Conservation (phyloP, 1,140 invertebrate genomes). For the Drosophila kanapiae region DNA sequence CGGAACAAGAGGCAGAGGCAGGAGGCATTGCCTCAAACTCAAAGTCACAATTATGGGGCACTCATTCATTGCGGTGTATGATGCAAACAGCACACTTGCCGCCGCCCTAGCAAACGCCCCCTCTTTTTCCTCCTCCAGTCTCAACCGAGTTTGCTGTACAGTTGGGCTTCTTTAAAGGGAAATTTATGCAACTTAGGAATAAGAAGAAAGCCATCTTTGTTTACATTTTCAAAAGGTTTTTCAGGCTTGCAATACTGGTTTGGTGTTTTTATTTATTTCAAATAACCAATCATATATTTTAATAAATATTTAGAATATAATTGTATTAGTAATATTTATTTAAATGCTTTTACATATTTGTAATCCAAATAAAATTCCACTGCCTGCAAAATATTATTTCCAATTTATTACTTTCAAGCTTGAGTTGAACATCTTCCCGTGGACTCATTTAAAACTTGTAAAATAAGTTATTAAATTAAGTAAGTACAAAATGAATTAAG, state of each 20-base stretch:
- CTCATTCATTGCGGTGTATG: slow-evolving; percentile 81
- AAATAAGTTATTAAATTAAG: too few relatives aligned
- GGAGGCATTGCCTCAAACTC: slow-evolving; percentile 39
- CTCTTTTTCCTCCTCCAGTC: background rate
- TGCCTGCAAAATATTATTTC: background rate
- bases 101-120: slow-evolving; percentile 14
- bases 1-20: background rate
- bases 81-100: slow-evolving; percentile 65
- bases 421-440: too few relatives aligned
- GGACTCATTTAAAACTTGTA: too few relatives aligned
- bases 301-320: too few relatives aligned
- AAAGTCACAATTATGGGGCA: slow-evolving; percentile 81
- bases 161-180: slow-evolving; percentile 6
- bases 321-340: too few relatives aligned
- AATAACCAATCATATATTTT: too few relatives aligned
- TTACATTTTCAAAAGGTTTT: background rate
- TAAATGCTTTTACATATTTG: too few relatives aligned
- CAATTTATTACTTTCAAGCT: too few relatives aligned
- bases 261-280: too few relatives aligned
- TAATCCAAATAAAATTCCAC: too few relatives aligned
- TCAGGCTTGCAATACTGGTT: too few relatives aligned
- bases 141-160: background rate
- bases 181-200: background rate
- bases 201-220: background rate
- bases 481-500: too few relatives aligned